Evolutionary conservation across 2,888 invertebrate genomes (phyloP).

Genomic region (Graphium colonna): DNA sequence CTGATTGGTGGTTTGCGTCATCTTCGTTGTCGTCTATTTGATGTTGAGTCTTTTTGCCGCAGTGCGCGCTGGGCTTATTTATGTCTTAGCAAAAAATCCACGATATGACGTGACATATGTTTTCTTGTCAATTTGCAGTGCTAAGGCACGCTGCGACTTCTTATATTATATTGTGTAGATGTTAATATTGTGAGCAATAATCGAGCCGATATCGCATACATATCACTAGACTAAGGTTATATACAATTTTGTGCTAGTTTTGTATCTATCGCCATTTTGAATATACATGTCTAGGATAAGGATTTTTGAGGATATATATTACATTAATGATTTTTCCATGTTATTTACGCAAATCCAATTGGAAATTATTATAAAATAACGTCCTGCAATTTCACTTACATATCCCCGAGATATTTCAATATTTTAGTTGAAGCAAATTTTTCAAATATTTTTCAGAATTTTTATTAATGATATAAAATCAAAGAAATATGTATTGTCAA

Average conservation of each 20-base stretch:
- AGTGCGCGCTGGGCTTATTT: too few relatives aligned
- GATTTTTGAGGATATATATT: conserved; percentile 1
- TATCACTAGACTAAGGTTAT: conserved; percentile 68
- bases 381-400: background rate
- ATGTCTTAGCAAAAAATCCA: too few relatives aligned
- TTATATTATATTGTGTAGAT: conserved; percentile 1
- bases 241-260: conserved; percentile 48
- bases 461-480: too few relatives aligned
- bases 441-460: too few relatives aligned
- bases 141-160: background rate
- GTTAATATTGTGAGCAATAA: conserved; percentile 51
- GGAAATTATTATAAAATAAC: background rate
- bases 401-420: background rate
- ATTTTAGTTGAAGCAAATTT: too few relatives aligned
- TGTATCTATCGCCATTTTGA: conserved; percentile 32
- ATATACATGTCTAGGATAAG: conserved; percentile 11
- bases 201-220: conserved; percentile 70
- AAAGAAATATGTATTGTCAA: too few relatives aligned
- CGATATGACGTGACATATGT: background rate
- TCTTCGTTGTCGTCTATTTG: too few relatives aligned
- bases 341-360: background rate
- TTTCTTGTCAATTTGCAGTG: conserved; percentile 14
- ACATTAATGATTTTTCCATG: background rate
- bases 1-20: too few relatives aligned
- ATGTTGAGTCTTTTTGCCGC: too few relatives aligned